Evolutionary conservation across 2,888 invertebrate species (phyloP).

Genomic region (Hypselothyrea guttata): DNA sequence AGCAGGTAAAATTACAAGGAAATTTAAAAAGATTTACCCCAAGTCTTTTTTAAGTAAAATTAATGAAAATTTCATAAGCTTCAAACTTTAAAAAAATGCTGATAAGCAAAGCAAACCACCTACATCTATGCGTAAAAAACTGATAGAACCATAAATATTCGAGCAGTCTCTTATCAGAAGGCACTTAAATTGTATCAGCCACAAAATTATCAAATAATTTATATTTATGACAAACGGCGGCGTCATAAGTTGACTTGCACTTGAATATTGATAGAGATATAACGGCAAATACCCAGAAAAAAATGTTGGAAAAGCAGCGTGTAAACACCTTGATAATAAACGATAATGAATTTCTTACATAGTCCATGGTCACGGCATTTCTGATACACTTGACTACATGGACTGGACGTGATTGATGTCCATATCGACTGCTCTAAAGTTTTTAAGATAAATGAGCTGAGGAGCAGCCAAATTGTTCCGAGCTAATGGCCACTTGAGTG

Average conservation of each 20-base stretch:
- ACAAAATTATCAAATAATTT: constrained; percentile 34
- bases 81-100: not conserved
- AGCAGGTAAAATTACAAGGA: no score
- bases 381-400: constrained; percentile 3
- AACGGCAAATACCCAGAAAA: constrained; percentile 25
- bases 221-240: constrained; percentile 40
- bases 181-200: not conserved
- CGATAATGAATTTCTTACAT: constrained; percentile 64
- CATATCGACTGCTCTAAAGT: not conserved
- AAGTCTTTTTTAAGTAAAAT: no score
- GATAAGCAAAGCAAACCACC: no score
- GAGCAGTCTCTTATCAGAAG: constrained; percentile 19
- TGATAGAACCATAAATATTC: constrained; percentile 16
- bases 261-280: constrained; percentile 22
- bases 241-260: no score
- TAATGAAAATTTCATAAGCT: no score
- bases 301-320: constrained; percentile 38
- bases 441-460: constrained; percentile 28
- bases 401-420: constrained; percentile 46
- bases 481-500: constrained; percentile 41
- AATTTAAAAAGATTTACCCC: no score
- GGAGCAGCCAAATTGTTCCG: constrained; percentile 21
- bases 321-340: constrained; percentile 63
- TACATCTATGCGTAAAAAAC: constrained; percentile 1
- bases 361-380: constrained; percentile 38